A percentile compares a stretch with the other conserved stretches of the same genome.
Evolutionary conservation across 2,888 invertebrate species (phyloP).

Genomic region (Drosophila lacicola): DNA sequence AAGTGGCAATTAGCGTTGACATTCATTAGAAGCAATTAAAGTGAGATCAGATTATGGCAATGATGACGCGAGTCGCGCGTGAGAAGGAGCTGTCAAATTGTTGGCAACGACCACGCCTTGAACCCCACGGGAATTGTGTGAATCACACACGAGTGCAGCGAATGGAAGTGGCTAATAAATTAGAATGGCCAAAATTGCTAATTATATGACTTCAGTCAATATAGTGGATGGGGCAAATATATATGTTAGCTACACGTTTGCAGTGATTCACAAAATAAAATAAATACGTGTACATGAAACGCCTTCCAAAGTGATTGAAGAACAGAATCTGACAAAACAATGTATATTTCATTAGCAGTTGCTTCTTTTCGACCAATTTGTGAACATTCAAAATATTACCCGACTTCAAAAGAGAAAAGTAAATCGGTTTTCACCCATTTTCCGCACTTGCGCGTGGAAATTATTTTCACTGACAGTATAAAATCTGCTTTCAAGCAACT

Average conservation of each 20-base stretch:
- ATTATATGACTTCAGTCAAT: constrained; percentile 37
- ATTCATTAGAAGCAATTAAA: constrained; percentile 78
- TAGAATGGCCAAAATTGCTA: constrained; percentile 55
- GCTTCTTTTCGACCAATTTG: neutral
- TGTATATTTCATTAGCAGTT: neutral
- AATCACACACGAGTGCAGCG: constrained; percentile 44
- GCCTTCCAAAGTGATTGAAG: no score
- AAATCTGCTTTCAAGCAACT: no score
- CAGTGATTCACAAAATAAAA: constrained; percentile 7
- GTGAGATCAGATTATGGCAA: constrained; percentile 70
- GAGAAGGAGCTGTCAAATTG: constrained; percentile 44
- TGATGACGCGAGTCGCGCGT: constrained; percentile 62
- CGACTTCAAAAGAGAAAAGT: no score
- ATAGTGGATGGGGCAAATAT: constrained; percentile 8
- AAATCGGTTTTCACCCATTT: no score
- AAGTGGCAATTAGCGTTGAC: constrained; percentile 77
- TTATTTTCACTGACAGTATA: no score
- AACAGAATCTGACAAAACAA: no score
- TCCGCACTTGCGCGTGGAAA: no score
- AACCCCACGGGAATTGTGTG: constrained; percentile 37
- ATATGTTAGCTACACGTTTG: constrained; percentile 9
- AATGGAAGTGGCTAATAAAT: constrained; percentile 56
- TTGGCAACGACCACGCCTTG: constrained; percentile 46
- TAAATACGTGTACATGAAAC: no score
- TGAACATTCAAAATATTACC: neutral